Evolutionary conservation across 2,888 invertebrate species (phyloP), one percentile per base, ranked within the genome.

Genomic region (Pristionchus entomophagus): DNA sequence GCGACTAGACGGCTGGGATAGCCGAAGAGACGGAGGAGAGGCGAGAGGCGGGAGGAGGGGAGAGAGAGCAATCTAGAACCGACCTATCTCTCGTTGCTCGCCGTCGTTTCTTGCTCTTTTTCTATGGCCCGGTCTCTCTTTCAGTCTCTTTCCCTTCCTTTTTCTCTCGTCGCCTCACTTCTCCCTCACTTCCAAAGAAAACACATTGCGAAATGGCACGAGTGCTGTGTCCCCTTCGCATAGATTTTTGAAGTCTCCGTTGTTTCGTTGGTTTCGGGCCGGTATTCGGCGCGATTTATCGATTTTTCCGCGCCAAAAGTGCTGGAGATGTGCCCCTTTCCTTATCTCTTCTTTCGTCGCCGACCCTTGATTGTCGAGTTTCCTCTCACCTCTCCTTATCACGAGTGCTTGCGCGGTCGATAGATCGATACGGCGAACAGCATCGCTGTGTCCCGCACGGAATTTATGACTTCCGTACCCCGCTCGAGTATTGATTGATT

Each of bases 161-260:
- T 59, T 19, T 41, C 83, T 41, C 62, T 59, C 35, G 17, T 17
- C 65, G 26, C 51, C 35, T 35, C 56, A 12, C 56, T 53, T 81
- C 53, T 26, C 59, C 62, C 59, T 35, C 29, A 5, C 59, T 32
- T 26, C 14, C 29, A 51, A 26, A 26, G 73, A 73, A 73, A 41
- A 73, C 56, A 26, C 73, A 73, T 73, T 73, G 73, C 45, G 73
- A 73, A 73, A 73, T 22, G 73, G 73, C 53, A 8, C n/a, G n/a
- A 22, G 35, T 26, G 29, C 17, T 8, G 51, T 35, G 49, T 45
- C 41, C 32, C n/a, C 19, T 51, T 53, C n/a, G 32, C 29, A 10
- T 38, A 26, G 49, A 78, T 80, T 35, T 35, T 22, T 51, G 53
- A n/a, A n/a, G n/a, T n/a, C n/a, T n/a, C 19, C 65, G 5, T 65